Conservation (phyloP, 2,888 invertebrate genomes). For the Ormyrus labotus region DNA sequence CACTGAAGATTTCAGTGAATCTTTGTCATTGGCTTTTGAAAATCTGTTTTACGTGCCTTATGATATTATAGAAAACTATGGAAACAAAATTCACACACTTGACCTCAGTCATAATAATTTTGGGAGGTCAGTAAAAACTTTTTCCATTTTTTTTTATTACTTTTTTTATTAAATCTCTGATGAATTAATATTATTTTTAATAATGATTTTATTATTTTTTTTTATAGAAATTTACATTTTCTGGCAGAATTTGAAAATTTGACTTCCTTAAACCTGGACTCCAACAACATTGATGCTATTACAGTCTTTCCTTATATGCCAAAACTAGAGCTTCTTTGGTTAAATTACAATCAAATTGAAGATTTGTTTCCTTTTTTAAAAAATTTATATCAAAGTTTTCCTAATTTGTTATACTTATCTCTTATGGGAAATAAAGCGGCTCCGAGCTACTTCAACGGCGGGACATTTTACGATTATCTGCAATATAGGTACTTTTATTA, state of each 20-base stretch:
- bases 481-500: constrained; percentile 82
- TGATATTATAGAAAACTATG: constrained; percentile 70
- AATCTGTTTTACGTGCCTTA: constrained; percentile 71
- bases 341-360: constrained; percentile 78
- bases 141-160: constrained; percentile 9
- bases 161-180: constrained; percentile 11
- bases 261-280: constrained; percentile 88
- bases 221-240: constrained; percentile 84
- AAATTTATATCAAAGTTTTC: constrained; percentile 83
- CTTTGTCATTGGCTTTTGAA: constrained; percentile 71
- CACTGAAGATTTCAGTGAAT: constrained; percentile 60
- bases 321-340: constrained; percentile 86
- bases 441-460: constrained; percentile 86
- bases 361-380: constrained; percentile 85
- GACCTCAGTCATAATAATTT: constrained; percentile 73
- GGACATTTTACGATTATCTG: constrained; percentile 84
- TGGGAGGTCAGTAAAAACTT: constrained; percentile 64
- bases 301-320: constrained; percentile 85
- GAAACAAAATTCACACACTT: constrained; percentile 64
- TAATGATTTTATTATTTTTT: constrained; percentile 2
- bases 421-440: constrained; percentile 92
- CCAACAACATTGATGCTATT: constrained; percentile 84
- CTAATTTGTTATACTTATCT: constrained; percentile 85
- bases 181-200: constrained; percentile 62
- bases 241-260: constrained; percentile 84